phyloP scores from a whole-genome alignment of 2,888 invertebrate genomes.

The Embidobia sp. region DNA sequence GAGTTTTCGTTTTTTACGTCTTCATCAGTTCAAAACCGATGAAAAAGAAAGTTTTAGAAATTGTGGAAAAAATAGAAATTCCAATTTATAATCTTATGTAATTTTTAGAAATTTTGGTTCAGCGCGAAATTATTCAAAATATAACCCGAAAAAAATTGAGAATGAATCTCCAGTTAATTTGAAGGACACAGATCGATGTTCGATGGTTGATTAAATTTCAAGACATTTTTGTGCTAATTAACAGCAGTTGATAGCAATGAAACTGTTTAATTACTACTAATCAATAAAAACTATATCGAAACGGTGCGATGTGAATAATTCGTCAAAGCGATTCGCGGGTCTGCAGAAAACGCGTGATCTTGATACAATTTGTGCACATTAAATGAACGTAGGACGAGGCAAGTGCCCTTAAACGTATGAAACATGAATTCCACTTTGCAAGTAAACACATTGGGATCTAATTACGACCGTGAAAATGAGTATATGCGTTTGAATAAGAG shows the following conservation, averaged over 20 bases:
- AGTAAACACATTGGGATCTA: constrained; percentile 48
- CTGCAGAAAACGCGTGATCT: constrained; percentile 15
- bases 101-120: too few relatives aligned
- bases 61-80: not conserved
- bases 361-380: constrained; percentile 24
- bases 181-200: too few relatives aligned
- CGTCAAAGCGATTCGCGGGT: not conserved
- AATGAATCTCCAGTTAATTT: not conserved
- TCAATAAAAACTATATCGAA: too few relatives aligned
- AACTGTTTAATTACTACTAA: too few relatives aligned
- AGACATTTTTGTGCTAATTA: too few relatives aligned
- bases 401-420: constrained; percentile 37
- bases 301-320: too few relatives aligned
- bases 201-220: too few relatives aligned
- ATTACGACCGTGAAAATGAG: constrained; percentile 63
- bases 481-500: constrained; percentile 63
- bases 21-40: too few relatives aligned
- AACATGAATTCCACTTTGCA: constrained; percentile 48
- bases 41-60: not conserved
- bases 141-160: too few relatives aligned
- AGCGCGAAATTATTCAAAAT: too few relatives aligned
- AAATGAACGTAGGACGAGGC: constrained; percentile 21
- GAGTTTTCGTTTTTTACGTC: too few relatives aligned
- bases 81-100: not conserved
- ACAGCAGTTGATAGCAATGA: too few relatives aligned